phyloP scores from a whole-genome alignment of 2,888 invertebrate species.

The Sminthurinus aureus region DNA sequence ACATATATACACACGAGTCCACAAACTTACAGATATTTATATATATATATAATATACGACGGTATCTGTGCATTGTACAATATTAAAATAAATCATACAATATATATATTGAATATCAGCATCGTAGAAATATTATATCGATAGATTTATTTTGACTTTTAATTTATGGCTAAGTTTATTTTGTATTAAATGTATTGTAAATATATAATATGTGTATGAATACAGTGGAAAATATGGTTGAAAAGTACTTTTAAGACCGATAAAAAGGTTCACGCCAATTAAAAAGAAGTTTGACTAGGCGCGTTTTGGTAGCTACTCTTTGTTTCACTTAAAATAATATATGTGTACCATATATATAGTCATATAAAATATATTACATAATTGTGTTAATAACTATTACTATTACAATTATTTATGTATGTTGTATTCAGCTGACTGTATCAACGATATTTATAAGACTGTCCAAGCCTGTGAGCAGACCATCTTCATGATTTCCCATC shows the following conservation, averaged over 20 bases:
- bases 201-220: too few relatives aligned
- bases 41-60: too few relatives aligned
- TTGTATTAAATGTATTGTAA: neutral
- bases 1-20: too few relatives aligned
- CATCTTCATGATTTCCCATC: slow-evolving; percentile 97
- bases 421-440: neutral
- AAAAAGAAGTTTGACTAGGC: slow-evolving; percentile 9
- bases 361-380: too few relatives aligned
- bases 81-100: neutral
- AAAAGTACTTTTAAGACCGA: neutral
- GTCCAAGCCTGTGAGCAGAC: slow-evolving; percentile 90
- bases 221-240: too few relatives aligned
- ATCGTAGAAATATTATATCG: neutral
- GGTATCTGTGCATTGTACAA: too few relatives aligned
- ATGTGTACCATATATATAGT: neutral
- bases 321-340: neutral
- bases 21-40: too few relatives aligned
- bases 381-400: too few relatives aligned
- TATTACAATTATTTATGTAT: too few relatives aligned
- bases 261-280: slow-evolving; percentile 8
- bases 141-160: too few relatives aligned
- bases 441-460: slow-evolving; percentile 73
- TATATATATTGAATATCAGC: neutral
- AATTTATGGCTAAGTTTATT: too few relatives aligned
- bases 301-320: slow-evolving; percentile 22